A percentile compares a stretch with the other conserved stretches of the same genome.
Evolutionary conservation across 2,888 invertebrate genomes (phyloP).

Genomic region (Nipponacmea schrenckii): DNA sequence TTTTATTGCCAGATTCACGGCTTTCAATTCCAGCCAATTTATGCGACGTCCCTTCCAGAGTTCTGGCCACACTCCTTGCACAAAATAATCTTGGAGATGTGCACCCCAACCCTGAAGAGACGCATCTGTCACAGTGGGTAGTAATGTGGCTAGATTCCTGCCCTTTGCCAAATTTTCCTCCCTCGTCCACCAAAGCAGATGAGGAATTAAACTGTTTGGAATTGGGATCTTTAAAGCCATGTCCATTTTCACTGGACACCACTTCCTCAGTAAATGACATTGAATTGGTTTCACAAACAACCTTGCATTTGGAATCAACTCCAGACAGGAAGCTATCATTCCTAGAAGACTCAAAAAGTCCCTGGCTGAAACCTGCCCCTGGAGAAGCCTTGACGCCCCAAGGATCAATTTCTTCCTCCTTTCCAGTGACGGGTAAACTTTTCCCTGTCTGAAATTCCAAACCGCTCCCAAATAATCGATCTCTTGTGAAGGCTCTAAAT

Average conservation of each 20-base stretch:
- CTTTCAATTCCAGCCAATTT: constrained; percentile 16
- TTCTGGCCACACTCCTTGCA: constrained; percentile 11
- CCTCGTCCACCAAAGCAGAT: neutral
- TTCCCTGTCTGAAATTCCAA: too few relatives aligned
- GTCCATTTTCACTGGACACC: neutral
- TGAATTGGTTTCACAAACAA: constrained; percentile 12
- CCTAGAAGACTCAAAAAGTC: constrained; percentile 9
- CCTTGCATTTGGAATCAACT: constrained; percentile 18
- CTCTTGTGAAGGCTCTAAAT: too few relatives aligned
- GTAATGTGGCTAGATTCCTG: neutral
- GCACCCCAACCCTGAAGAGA: constrained; percentile 11
- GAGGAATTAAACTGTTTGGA: neutral
- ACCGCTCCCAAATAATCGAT: too few relatives aligned
- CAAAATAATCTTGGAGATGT: constrained; percentile 7
- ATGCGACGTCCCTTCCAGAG: neutral
- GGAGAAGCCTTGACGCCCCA: constrained; percentile 15
- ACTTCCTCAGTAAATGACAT: constrained; percentile 6
- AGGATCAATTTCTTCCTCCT: constrained; percentile 16
- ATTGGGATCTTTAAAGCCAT: neutral
- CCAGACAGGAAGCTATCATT: constrained; percentile 1
- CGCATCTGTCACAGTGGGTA: constrained; percentile 12
- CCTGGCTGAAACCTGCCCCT: constrained; percentile 7
- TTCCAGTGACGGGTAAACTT: too few relatives aligned
- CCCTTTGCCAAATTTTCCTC: neutral
- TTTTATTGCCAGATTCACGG: constrained; percentile 1